phyloP scores from a whole-genome alignment of 1,140 invertebrate species.

The Prorops nasuta region DNA sequence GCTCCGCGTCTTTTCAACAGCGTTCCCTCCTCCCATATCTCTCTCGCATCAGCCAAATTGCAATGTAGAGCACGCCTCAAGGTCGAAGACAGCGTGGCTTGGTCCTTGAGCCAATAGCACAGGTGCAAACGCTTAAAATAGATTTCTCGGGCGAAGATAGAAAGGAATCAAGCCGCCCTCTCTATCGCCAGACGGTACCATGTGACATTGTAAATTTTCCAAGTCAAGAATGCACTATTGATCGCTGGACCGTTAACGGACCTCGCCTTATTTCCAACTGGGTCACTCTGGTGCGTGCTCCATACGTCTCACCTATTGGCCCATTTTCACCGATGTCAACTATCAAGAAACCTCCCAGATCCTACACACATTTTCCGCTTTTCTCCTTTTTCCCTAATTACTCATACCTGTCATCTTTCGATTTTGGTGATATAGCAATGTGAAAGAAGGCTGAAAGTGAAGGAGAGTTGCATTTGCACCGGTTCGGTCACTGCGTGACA shows the following conservation, averaged over 20 bases:
- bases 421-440: neutral
- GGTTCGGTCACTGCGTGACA: no score
- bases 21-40: neutral
- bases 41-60: neutral
- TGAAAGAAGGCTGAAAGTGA: constrained; percentile 17
- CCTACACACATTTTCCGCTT: no score
- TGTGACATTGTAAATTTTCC: constrained; percentile 41
- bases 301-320: constrained; percentile 34
- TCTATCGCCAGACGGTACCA: no score
- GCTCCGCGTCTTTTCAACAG: neutral
- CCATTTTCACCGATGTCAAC: no score
- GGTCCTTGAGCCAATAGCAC: no score
- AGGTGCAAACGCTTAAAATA: no score
- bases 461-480: no score
- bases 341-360: neutral
- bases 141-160: no score
- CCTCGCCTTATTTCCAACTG: constrained; percentile 27
- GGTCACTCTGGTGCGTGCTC: constrained; percentile 26
- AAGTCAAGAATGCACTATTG: constrained; percentile 52
- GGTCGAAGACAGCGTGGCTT: no score
- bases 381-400: no score
- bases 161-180: no score
- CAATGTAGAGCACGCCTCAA: no score
- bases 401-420: neutral
- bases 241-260: constrained; percentile 27